phyloP scores from a whole-genome alignment of 2,888 invertebrate species.

The Heliconius charithonia region DNA sequence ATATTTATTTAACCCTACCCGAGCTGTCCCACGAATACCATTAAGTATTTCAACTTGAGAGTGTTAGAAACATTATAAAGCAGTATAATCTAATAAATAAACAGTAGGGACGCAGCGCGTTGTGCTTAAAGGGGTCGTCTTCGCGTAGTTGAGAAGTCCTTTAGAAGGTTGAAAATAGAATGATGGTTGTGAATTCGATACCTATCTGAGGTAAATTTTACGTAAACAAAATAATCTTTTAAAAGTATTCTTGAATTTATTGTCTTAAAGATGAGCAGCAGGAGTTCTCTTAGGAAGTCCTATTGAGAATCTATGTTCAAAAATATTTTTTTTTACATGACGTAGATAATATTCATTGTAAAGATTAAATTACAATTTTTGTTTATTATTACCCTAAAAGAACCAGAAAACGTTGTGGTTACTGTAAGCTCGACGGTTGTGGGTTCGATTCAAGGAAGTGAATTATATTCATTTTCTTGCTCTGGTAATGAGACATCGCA shows the following conservation, averaged over 20 bases:
- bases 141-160: conserved; percentile 28
- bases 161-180: conserved; percentile 18
- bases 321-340: no score
- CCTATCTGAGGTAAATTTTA: background rate
- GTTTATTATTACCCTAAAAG: no score
- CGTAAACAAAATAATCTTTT: background rate
- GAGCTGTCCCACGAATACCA: conserved; percentile 54
- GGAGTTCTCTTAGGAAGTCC: no score
- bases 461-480: background rate
- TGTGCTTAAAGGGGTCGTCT: conserved; percentile 50
- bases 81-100: conserved; percentile 62
- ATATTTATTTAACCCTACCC: conserved; percentile 46
- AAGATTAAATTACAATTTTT: no score
- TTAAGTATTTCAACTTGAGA: conserved; percentile 61
- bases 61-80: conserved; percentile 60
- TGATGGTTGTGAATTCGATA: background rate
- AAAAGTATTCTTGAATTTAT: no score
- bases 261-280: no score
- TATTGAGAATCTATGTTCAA: no score
- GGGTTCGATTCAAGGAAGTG: background rate
- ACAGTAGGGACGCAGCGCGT: conserved; percentile 53
- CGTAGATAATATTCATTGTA: no score
- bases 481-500: background rate
- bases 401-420: no score
- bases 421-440: no score